phyloP scores from a whole-genome alignment of 2,113 vertebrate genomes.

The Vanacampus margaritifer region DNA sequence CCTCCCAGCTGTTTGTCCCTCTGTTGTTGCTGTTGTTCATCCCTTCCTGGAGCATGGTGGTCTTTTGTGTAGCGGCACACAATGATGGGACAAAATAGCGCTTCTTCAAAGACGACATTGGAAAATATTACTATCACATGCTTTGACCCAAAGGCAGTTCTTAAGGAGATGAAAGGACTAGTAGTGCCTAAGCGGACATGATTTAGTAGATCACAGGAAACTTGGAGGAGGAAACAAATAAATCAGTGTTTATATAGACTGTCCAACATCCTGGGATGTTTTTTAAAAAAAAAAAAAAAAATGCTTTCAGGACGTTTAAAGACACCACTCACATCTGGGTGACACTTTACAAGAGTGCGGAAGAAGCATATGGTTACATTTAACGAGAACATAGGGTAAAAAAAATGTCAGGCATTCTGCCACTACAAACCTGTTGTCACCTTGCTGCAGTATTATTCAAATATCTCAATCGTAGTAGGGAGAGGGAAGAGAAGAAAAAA shows the following conservation, averaged over 20 bases:
- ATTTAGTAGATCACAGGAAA: conserved; percentile 34
- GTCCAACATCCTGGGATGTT: conserved; percentile 41
- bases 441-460: conserved; percentile 3
- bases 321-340: conserved; percentile 46
- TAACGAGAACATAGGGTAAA: conserved; percentile 18
- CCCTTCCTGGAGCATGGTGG: background rate
- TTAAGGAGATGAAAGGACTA: conserved; percentile 34
- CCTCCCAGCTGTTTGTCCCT: conserved; percentile 20
- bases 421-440: conserved; percentile 26
- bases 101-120: conserved; percentile 1
- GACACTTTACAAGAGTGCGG: conserved; percentile 37
- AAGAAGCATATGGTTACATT: conserved; percentile 39
- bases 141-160: conserved; percentile 16
- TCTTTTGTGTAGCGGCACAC: background rate
- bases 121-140: conserved; percentile 12
- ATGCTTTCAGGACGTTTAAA: conserved; percentile 24
- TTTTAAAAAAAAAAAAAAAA: background rate
- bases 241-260: conserved; percentile 44
- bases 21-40: background rate
- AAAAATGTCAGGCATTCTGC: conserved; percentile 27
- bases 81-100: conserved; percentile 10
- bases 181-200: conserved; percentile 13
- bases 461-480: background rate
- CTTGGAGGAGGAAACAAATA: conserved; percentile 42
- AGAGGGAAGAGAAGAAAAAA: background rate